Percentiles rank a stretch among this genome's conserved stretches.
These are phyloP conservation scores for Pantelozetes paolii DNA, from an alignment of 2,888 invertebrate genomes.

Conservation along the genomic window DNA sequence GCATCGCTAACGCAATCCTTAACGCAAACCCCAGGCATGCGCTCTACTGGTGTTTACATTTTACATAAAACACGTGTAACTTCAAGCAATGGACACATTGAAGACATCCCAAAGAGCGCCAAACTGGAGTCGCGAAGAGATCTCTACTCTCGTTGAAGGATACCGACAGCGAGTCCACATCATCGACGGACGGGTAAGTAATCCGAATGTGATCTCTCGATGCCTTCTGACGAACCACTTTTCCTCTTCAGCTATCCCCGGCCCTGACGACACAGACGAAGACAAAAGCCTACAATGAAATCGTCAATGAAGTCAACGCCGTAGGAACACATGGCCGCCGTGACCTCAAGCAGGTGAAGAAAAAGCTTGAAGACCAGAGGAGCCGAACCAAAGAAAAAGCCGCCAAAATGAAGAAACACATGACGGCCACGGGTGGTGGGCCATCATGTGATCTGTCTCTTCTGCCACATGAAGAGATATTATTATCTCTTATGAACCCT, in stretches of 20 bases:
- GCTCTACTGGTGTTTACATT: no score
- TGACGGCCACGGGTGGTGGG: background rate
- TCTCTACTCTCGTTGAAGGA: background rate
- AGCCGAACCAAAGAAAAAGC: background rate
- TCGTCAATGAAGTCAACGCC: background rate
- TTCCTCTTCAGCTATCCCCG: background rate
- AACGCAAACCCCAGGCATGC: no score
- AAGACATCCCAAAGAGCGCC: background rate
- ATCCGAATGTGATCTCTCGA: background rate
- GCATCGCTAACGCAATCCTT: no score
- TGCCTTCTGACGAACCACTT: background rate
- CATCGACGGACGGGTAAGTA: slow-evolving; percentile 4
- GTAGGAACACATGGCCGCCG: background rate
- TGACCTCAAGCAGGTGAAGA: background rate
- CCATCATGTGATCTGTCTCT: background rate
- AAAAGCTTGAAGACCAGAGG: background rate
- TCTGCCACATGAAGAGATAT: background rate
- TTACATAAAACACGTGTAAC: no score
- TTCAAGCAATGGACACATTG: background rate
- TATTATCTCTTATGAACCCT: background rate
- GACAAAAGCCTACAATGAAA: background rate
- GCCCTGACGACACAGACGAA: background rate
- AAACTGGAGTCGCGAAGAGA: background rate
- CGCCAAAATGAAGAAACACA: background rate
- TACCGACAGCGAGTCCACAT: background rate